phyloP scores from a whole-genome alignment of 2,797 vertebrate species.

The Squalus acanthias region DNA sequence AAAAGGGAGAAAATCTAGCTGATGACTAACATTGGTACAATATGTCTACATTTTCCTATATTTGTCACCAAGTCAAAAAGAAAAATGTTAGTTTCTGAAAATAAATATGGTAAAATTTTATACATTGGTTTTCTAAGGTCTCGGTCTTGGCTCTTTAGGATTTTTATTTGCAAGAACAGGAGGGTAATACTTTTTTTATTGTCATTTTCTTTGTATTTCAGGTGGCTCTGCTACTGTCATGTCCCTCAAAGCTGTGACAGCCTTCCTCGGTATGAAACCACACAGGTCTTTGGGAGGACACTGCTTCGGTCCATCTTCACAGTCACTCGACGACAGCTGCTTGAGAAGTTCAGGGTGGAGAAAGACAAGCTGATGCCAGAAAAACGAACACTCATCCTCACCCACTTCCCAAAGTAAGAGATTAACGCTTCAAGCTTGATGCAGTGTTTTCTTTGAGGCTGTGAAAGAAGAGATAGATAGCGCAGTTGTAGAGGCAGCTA shows the following conservation, averaged over 20 bases:
- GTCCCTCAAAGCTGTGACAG: constrained; percentile 97
- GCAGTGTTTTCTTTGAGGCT: background rate
- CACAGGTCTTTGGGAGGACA: constrained; percentile 91
- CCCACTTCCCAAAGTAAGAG: constrained; percentile 93
- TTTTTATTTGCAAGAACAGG: background rate
- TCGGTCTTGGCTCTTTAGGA: background rate
- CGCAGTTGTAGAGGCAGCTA: background rate
- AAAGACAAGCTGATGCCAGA: constrained; percentile 96
- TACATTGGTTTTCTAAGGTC: background rate
- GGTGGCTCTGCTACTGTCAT: constrained; percentile 97
- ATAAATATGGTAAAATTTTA: background rate
- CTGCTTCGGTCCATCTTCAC: constrained; percentile 96
- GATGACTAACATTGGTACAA: background rate
- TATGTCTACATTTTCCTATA: background rate
- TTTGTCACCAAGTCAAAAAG: background rate
- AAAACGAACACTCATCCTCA: constrained; percentile 94
- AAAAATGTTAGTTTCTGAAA: background rate
- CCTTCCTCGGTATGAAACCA: constrained; percentile 91
- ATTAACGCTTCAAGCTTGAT: background rate
- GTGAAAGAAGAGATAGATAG: background rate
- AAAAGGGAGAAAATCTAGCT: background rate
- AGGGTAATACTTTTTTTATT: rapidly evolving
- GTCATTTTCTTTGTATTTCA: constrained; percentile 44
- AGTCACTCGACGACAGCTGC: constrained; percentile 85
- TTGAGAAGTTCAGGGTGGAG: constrained; percentile 96